These are phyloP conservation scores for Caenorhabditis parvicauda DNA, from an alignment of 2,888 invertebrate species.

Conservation along the genomic window DNA sequence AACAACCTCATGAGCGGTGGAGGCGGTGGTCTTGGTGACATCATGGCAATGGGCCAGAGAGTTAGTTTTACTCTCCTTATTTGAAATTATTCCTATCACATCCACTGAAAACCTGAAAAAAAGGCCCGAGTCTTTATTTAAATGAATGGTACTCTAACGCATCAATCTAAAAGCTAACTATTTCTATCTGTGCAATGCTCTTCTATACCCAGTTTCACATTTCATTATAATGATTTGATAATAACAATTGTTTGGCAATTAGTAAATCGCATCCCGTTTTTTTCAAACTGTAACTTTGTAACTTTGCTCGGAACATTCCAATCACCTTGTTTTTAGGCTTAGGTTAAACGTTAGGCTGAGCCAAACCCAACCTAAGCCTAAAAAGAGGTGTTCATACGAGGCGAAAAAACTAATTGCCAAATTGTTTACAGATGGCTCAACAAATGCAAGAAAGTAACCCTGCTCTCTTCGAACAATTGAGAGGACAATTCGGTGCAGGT, in stretches of 20 bases:
- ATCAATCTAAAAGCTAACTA: too few relatives aligned
- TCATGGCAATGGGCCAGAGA: conserved; percentile 34
- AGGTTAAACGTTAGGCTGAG: too few relatives aligned
- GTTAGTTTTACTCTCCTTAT: conserved; percentile 8
- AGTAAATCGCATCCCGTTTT: too few relatives aligned
- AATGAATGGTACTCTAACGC: too few relatives aligned
- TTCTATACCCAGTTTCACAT: too few relatives aligned
- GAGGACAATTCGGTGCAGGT: conserved; percentile 68
- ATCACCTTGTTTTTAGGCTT: not conserved
- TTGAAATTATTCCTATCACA: not conserved
- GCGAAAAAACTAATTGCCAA: too few relatives aligned
- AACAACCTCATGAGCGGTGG: conserved; percentile 14
- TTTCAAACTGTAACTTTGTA: not conserved
- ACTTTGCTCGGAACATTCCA: not conserved
- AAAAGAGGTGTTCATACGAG: not conserved
- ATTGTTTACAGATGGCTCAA: conserved; percentile 45
- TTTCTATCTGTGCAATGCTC: too few relatives aligned
- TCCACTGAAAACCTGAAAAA: too few relatives aligned
- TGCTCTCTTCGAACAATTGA: conserved; percentile 77
- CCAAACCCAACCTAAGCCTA: not conserved
- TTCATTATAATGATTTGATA: too few relatives aligned
- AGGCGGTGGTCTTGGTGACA: conserved; percentile 24
- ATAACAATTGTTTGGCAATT: too few relatives aligned
- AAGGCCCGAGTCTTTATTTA: too few relatives aligned
- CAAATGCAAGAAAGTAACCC: conserved; percentile 70